Conservation (phyloP, 1,140 invertebrate genomes). For the Plodia interpunctella region DNA sequence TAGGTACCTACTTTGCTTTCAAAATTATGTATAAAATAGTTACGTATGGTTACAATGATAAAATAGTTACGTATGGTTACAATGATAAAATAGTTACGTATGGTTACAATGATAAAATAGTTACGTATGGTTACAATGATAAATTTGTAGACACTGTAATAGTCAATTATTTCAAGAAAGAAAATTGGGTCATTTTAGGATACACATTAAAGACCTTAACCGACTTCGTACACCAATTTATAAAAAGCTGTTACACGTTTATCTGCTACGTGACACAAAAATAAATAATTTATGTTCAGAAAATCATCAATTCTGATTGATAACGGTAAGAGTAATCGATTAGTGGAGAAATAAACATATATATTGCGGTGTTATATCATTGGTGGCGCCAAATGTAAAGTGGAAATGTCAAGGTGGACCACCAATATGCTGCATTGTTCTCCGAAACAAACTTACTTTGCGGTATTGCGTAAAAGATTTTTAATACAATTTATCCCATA, state of each 20-base stretch:
- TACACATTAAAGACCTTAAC: not conserved
- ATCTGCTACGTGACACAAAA: not conserved
- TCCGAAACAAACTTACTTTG: not conserved
- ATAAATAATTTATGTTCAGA: not conserved
- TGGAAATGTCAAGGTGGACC: constrained; percentile 13
- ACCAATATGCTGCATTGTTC: not conserved
- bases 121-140: too few species aligned
- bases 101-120: too few species aligned
- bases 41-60: too few species aligned
- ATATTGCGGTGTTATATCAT: constrained; percentile 9
- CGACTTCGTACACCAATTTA: not conserved
- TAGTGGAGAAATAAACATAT: not conserved
- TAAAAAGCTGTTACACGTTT: not conserved
- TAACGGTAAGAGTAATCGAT: not conserved
- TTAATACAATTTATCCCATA: not conserved
- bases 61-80: too few species aligned
- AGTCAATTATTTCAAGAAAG: too few species aligned
- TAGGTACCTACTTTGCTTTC: too few species aligned
- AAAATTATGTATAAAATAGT: too few species aligned
- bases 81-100: too few species aligned
- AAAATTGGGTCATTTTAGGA: too few species aligned
- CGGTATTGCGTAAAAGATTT: not conserved
- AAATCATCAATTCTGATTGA: constrained; percentile 2
- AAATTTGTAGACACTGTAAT: too few species aligned
- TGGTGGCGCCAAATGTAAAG: constrained; percentile 2